Conservation (phyloP, 2,888 invertebrate species). For the Acrobasis suavella region DNA sequence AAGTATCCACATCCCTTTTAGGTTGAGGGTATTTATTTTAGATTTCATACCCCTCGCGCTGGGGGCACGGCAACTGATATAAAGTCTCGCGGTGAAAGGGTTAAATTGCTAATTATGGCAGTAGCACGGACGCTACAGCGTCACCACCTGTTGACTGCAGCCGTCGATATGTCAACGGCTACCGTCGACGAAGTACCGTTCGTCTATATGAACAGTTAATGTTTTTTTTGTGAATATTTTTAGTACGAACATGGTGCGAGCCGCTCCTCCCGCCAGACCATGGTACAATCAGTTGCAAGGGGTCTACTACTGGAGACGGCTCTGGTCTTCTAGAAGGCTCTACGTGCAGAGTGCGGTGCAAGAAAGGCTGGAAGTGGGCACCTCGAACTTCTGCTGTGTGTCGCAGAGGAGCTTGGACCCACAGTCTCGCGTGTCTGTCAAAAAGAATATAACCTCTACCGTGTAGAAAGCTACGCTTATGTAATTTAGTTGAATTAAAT, state of each 20-base stretch:
- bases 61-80: too few relatives aligned
- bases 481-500: too few relatives aligned
- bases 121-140: too few relatives aligned
- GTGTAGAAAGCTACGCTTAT: too few relatives aligned
- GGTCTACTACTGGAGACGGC: constrained; percentile 41
- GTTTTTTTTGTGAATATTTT: constrained; percentile 10
- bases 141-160: too few relatives aligned
- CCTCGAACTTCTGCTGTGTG: constrained; percentile 53
- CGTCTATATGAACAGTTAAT: neutral
- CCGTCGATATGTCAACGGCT: too few relatives aligned
- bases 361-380: constrained; percentile 53
- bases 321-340: constrained; percentile 60
- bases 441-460: constrained; percentile 28
- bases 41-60: too few relatives aligned
- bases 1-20: too few relatives aligned
- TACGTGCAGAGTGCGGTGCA: constrained; percentile 62
- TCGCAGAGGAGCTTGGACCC: constrained; percentile 64
- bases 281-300: constrained; percentile 65
- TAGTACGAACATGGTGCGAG: constrained; percentile 62
- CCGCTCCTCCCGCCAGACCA: constrained; percentile 55
- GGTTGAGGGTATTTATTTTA: too few relatives aligned
- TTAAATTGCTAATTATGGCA: too few relatives aligned
- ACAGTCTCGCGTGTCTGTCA: constrained; percentile 49
- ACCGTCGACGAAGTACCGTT: too few relatives aligned
- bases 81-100: too few relatives aligned